A percentile compares a stretch with the other conserved stretches of the same genome.
phyloP scores from a whole-genome alignment of 2,888 invertebrate genomes.

The Rhimphoctona megacephalus region DNA sequence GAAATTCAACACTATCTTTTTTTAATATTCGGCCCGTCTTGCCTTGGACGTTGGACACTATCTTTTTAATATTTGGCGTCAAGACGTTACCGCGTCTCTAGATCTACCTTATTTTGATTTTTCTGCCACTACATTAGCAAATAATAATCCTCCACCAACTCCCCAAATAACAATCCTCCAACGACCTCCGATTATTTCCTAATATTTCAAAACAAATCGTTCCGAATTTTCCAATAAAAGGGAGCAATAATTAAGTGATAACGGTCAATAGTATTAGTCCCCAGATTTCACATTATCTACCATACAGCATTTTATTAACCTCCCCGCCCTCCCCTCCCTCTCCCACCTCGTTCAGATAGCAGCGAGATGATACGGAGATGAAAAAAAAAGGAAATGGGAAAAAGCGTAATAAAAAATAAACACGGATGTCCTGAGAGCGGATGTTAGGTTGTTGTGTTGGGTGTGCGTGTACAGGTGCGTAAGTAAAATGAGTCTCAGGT shows the following conservation, averaged over 20 bases:
- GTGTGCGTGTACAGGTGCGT: slow-evolving; percentile 83
- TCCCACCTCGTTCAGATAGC: slow-evolving; percentile 17
- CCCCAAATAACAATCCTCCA: background rate
- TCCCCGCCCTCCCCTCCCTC: background rate
- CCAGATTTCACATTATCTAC: background rate
- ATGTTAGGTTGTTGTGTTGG: slow-evolving; percentile 69
- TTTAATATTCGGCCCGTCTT: too few relatives aligned
- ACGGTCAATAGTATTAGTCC: background rate
- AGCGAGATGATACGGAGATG: slow-evolving; percentile 36
- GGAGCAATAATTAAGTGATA: background rate
- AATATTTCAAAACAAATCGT: background rate
- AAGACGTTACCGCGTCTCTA: too few relatives aligned
- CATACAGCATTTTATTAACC: background rate
- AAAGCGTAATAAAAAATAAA: slow-evolving; percentile 66
- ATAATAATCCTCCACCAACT: background rate
- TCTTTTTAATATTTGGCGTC: too few relatives aligned
- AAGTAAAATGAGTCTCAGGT: slow-evolving; percentile 68
- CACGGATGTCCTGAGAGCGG: slow-evolving; percentile 79
- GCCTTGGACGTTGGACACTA: too few relatives aligned
- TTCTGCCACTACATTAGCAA: background rate
- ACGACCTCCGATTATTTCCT: background rate
- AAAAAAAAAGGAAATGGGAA: slow-evolving; percentile 19
- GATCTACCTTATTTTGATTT: too few relatives aligned
- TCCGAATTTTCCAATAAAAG: too few relatives aligned
- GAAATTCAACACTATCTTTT: too few relatives aligned